A percentile compares a stretch with the other conserved stretches of the same genome.
Conservation (phyloP, 2,113 vertebrate genomes). For the Pogona vitticeps region DNA sequence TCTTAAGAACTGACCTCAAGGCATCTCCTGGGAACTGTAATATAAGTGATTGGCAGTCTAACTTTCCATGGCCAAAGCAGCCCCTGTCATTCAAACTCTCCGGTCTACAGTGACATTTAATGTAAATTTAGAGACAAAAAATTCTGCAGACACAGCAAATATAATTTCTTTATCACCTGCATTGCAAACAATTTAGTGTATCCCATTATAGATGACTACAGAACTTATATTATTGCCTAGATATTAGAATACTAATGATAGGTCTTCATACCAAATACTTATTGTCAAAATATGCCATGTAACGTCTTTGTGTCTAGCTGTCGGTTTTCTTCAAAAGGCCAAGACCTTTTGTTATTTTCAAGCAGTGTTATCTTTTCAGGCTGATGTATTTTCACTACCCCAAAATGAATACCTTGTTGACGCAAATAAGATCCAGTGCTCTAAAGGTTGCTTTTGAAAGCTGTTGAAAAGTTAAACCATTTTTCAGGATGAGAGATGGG, state of each 20-base stretch:
- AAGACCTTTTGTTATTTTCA: constrained; percentile 40
- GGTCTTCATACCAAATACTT: constrained; percentile 17
- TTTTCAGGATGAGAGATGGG: constrained; percentile 2
- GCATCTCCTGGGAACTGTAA: constrained; percentile 9
- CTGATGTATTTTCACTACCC: constrained; percentile 29
- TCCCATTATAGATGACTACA: background rate
- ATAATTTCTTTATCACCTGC: background rate
- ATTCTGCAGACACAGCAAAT: background rate
- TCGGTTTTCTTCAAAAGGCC: constrained; percentile 41
- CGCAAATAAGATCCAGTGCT: constrained; percentile 30
- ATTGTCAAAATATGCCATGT: constrained; percentile 28
- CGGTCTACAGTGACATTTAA: background rate
- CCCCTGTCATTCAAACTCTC: background rate
- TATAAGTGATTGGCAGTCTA: background rate
- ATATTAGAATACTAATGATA: constrained; percentile 2
- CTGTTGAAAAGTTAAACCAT: constrained; percentile 16
- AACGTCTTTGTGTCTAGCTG: constrained; percentile 21
- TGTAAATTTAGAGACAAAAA: constrained; percentile 30
- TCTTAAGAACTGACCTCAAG: background rate
- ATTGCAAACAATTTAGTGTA: constrained; percentile 8
- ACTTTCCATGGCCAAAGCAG: constrained; percentile 4
- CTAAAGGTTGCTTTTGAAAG: constrained; percentile 41
- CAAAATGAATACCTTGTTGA: constrained; percentile 18
- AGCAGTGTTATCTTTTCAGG: constrained; percentile 11
- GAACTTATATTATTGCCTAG: background rate